Percentiles rank a stretch among this genome's conserved stretches.
These are phyloP conservation scores for Acanthaster planci DNA, from an alignment of 35 echinoderm and acorn worm genomes.

Conservation along the genomic window DNA sequence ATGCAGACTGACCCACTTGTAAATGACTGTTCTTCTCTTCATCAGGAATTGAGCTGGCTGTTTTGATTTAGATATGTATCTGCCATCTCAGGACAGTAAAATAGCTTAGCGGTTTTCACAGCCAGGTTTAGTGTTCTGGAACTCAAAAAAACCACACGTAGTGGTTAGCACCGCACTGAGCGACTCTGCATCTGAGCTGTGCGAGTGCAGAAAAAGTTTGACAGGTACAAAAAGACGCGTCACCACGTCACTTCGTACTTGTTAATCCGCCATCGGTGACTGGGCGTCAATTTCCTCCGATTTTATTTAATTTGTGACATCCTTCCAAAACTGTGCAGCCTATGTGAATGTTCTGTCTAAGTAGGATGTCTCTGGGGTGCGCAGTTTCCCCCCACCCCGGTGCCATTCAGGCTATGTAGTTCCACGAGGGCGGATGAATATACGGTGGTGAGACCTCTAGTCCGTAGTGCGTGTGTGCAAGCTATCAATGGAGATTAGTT, in stretches of 20 bases:
- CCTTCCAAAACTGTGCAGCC: not conserved
- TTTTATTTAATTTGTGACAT: constrained; percentile 24
- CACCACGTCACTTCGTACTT: constrained; percentile 17
- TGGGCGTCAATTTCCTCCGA: not conserved
- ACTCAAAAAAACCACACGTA: too few relatives aligned
- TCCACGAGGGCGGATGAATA: constrained; percentile 3
- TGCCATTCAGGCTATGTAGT: not conserved
- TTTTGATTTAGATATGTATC: too few relatives aligned
- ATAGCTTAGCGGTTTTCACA: too few relatives aligned
- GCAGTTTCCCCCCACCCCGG: not conserved
- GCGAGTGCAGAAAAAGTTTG: not conserved
- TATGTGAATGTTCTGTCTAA: constrained; percentile 1
- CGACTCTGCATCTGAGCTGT: too few relatives aligned
- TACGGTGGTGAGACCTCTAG: not conserved
- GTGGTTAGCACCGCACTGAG: too few relatives aligned
- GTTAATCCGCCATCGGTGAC: constrained; percentile 19
- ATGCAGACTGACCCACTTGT: too few relatives aligned
- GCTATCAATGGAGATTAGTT: constrained; percentile 11
- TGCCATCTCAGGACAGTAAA: too few relatives aligned
- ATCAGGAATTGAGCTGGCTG: too few relatives aligned
- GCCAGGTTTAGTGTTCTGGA: too few relatives aligned
- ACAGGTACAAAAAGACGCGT: not conserved
- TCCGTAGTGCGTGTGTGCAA: not conserved
- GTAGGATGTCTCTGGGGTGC: not conserved
- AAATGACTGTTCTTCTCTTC: too few relatives aligned